Evolutionary conservation across 2,888 invertebrate genomes (phyloP), one percentile per base, ranked within the genome.

Genomic region (Chrysina gloriosa): DNA sequence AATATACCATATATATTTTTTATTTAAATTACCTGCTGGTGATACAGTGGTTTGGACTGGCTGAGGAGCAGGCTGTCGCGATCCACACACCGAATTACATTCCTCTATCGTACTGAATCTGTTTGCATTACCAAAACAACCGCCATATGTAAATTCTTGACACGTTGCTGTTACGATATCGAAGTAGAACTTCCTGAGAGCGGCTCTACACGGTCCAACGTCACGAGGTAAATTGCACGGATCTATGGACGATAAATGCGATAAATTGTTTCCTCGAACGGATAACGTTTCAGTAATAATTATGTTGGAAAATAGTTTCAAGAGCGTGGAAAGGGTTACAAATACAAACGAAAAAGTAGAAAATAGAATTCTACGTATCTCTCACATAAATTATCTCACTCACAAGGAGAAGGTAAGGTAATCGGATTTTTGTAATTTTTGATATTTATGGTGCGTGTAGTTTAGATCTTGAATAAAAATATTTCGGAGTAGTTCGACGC

Each of bases 81-180:
- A 85, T 67, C 89, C 80, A 81, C 95, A 95, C 76, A 91, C 84
- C 2, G 88, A 86, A 79, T 91, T 87, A 79, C 95, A 95, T 79
- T 94, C 93, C 25, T 88, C 86, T n/a, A 84, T 79, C 6, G 88
- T 88, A 67, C 89, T 89, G 84, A 96, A 96, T 63, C 94, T 86
- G 82, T 96, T 96, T 58, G 92, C 91, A 75, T 93, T 94, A 29
- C 96, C 96, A 34, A 85, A 87, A 79, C 96, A 96, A 67, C 96
- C 96, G 34, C 94, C 90, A 78, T 92, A 96, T 1, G 84, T 82
- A 82, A 94, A 96, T 71, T 86, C 84, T 63, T 85, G 84, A 80
- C 96, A 96, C 34, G 83, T 81, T 9, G 89, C 88, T 0, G 84
- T 81, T 0, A 76, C 75, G 9, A 82, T 79, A 77, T 94, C 89